Evolutionary conservation across 2,888 invertebrate species (phyloP), one percentile per base, ranked within the genome.

Genomic region (Amblyjoppa fuscipennis): DNA sequence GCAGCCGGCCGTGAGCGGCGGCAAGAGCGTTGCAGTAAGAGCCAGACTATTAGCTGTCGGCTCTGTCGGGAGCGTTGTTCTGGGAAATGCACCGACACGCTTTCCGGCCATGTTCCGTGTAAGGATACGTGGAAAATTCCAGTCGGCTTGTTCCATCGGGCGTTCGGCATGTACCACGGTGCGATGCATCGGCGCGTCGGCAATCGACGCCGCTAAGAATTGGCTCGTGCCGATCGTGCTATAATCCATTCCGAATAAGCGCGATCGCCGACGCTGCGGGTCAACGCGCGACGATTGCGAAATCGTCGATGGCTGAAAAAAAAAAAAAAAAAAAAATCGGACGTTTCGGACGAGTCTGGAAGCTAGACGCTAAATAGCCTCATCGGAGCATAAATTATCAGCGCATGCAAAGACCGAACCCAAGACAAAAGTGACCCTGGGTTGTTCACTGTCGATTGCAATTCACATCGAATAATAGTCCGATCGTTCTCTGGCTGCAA

Each of bases 121-220:
- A 83, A 86, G 81, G 76, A 69, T 68, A 51, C 81, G 59, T 77
- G 87, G 84, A 87, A 87, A 87, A 85, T 85, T 85, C 83, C 84
- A 16, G 75, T 7, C 68, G 20, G 51, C 69, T 75, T 56, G 61
- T 53, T 51, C 53, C 6, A 25, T 25, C 73, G n/a, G 68, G 9
- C 38, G 59, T 11, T 59, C 28, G 9, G 56, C 49, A n/a, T 7
- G n/a, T 45, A 45, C 49, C 16, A 9, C 6, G 61, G n/a, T 20
- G 20, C 61, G 31, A 64, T 64, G 28, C 34, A 34, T 31, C 61
- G 61, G 34, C 34, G 34, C 31, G 31, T 16, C 11, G 16, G 61
- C 34, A 34, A 64, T 64, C 61, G 31, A 31, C 61, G 16, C 31
- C 3, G 31, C 28, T 16, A 16, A 31, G 34, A 53, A 31, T 64